A percentile compares a stretch with the other conserved stretches of the same genome.
Evolutionary conservation across 2,888 invertebrate species (phyloP).

Genomic region (Chymomyza amoena): DNA sequence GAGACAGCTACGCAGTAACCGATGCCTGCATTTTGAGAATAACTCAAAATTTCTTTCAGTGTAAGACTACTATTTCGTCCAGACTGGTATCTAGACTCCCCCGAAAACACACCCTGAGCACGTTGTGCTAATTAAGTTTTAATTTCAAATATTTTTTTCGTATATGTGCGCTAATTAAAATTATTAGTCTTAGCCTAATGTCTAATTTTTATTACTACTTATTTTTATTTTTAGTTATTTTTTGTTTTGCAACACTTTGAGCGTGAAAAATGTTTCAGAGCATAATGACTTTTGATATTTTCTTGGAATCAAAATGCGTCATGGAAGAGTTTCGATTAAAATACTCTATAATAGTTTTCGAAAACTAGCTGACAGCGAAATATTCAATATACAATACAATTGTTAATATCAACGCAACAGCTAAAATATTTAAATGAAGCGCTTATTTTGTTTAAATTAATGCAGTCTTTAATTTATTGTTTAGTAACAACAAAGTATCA

Average conservation of each 20-base stretch:
- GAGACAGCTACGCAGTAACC: too few species aligned
- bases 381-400: not conserved
- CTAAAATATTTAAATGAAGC: not conserved
- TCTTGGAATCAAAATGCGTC: conserved; percentile 6
- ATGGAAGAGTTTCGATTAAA: not conserved
- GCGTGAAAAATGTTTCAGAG: conserved; percentile 4
- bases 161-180: conserved; percentile 37
- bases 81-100: not conserved
- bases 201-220: not conserved
- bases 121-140: conserved; percentile 42
- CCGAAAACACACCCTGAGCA: conserved; percentile 20
- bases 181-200: conserved; percentile 20
- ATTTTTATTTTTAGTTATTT: not conserved
- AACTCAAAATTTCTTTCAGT: not conserved
- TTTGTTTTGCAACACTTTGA: not conserved
- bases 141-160: conserved; percentile 25
- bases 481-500: not conserved
- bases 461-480: not conserved
- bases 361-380: not conserved
- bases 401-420: not conserved
- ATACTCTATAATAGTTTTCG: not conserved
- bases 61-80: not conserved
- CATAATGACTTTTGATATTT: conserved; percentile 7
- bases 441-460: not conserved
- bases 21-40: not conserved